Percentiles rank a stretch among this genome's conserved stretches.
Evolutionary conservation across 2,888 invertebrate species (phyloP).

Genomic region (Dryocosmus kuriphilus): DNA sequence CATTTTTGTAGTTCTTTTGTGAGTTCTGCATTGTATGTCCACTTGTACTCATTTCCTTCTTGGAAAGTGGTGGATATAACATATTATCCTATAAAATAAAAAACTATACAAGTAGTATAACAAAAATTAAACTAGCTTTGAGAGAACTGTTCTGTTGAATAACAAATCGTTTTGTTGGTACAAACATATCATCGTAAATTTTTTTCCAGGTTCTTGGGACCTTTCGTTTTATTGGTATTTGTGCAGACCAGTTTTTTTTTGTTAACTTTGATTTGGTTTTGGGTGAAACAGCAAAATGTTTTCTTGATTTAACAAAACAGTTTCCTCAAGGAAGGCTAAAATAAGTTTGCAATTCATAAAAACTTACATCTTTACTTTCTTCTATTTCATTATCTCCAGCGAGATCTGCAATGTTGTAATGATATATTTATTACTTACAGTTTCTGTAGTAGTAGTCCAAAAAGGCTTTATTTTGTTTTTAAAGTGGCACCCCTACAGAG

Average conservation of each 20-base stretch:
- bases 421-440: not conserved
- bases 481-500: too few relatives aligned
- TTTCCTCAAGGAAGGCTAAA: not conserved
- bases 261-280: too few relatives aligned
- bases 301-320: too few relatives aligned
- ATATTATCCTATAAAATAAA: slow-evolving; percentile 50
- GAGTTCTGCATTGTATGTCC: slow-evolving; percentile 39
- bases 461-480: too few relatives aligned
- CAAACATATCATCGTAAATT: too few relatives aligned
- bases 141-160: too few relatives aligned
- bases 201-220: too few relatives aligned
- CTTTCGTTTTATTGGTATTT: too few relatives aligned
- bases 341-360: not conserved
- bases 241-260: too few relatives aligned
- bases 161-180: too few relatives aligned
- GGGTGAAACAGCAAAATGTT: too few relatives aligned
- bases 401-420: slow-evolving; percentile 16
- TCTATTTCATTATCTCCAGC: slow-evolving; percentile 33
- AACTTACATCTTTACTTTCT: slow-evolving; percentile 10
- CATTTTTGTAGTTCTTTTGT: slow-evolving; percentile 70
- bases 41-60: slow-evolving; percentile 63
- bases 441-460: too few relatives aligned
- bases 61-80: slow-evolving; percentile 59
- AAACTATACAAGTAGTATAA: not conserved
- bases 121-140: not conserved